Evolutionary conservation across 1,140 invertebrate genomes (phyloP).

Genomic region (Meloidogyne exigua): DNA sequence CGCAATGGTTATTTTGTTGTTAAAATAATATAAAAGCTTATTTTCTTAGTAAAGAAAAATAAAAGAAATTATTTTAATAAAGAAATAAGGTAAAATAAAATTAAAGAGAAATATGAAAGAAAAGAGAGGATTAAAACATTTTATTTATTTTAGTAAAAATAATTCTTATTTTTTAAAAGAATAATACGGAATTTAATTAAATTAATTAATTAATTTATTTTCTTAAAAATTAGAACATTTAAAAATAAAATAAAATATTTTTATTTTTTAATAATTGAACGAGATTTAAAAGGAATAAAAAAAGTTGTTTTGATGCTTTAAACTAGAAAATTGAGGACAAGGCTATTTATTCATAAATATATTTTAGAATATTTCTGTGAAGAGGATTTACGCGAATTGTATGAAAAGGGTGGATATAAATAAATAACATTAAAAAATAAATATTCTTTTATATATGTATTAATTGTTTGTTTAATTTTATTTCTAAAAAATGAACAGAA

Average conservation of each 20-base stretch:
- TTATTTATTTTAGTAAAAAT: no score
- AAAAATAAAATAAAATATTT: neutral
- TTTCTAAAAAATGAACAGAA: no score
- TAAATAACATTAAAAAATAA: neutral
- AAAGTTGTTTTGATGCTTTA: neutral
- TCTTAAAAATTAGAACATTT: no score
- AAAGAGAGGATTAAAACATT: no score
- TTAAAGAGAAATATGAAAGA: no score
- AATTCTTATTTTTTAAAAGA: no score
- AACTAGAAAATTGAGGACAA: neutral
- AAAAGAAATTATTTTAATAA: neutral
- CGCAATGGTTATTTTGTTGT: neutral
- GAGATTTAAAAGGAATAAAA: neutral
- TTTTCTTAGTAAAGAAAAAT: neutral
- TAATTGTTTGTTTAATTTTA: no score
- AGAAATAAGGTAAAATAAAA: no score
- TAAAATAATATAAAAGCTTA: neutral
- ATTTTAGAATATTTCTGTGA: neutral
- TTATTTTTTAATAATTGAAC: neutral
- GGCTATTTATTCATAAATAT: neutral
- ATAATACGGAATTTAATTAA: no score
- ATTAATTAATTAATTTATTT: no score
- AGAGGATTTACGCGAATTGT: neutral
- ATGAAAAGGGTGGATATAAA: no score
- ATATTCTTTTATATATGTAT: no score